A percentile compares a stretch with the other conserved stretches of the same genome.
Evolutionary conservation across 2,888 invertebrate species (phyloP).

Genomic region (Yponomeuta sedellus): DNA sequence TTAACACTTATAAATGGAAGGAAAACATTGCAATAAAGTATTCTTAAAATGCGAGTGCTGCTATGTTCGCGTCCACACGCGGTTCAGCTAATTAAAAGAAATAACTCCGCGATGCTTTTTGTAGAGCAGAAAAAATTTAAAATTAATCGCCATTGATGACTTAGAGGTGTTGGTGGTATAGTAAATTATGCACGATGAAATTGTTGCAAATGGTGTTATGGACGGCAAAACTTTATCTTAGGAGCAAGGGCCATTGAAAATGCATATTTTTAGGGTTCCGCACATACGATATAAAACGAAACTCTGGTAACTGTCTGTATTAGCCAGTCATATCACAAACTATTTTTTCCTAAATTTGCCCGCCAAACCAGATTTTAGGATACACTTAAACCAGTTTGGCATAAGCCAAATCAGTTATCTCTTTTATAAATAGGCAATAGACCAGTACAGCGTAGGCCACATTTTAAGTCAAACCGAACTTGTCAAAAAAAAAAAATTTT

Average conservation of each 20-base stretch:
- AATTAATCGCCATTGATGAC: conserved; percentile 46
- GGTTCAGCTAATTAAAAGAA: conserved; percentile 61
- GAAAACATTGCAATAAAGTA: conserved; percentile 21
- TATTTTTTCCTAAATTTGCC: no score
- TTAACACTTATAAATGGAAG: conserved; percentile 16
- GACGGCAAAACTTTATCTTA: conserved; percentile 12
- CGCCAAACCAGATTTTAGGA: no score
- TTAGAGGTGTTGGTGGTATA: conserved; percentile 64
- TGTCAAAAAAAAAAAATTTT: no score
- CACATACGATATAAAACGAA: no score
- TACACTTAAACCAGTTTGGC: no score
- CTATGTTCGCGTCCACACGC: conserved; percentile 19
- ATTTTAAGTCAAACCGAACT: no score
- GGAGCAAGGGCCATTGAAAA: not conserved
- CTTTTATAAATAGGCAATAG: no score
- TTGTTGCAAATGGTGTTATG: conserved; percentile 11
- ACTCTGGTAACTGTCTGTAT: no score
- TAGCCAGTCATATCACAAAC: no score
- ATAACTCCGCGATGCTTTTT: conserved; percentile 52
- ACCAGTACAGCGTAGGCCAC: no score
- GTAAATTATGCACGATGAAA: conserved; percentile 38
- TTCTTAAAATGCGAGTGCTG: conserved; percentile 13
- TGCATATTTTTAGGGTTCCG: not conserved
- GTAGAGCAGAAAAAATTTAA: conserved; percentile 42
- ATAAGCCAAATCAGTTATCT: no score